A percentile compares a stretch with the other conserved stretches of the same genome.
Evolutionary conservation across 1,140 invertebrate species (phyloP).

Genomic region (Brachionus asplanchnoidis): DNA sequence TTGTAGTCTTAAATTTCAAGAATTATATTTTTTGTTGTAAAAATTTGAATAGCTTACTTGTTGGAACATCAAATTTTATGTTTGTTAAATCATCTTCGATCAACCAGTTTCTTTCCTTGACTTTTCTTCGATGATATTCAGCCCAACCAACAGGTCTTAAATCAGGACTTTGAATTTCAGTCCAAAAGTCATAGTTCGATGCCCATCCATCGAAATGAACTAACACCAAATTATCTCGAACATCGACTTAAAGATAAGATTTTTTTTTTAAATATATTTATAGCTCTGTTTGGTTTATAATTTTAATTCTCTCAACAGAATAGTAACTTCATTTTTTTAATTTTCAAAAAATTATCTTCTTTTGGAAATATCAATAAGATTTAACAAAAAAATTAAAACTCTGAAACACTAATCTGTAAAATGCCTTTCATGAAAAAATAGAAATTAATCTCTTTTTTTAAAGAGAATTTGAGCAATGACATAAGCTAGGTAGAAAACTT

Average conservation of each 20-base stretch:
- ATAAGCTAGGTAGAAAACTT: too few species aligned
- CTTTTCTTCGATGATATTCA: neutral
- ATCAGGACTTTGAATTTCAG: neutral
- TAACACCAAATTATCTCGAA: neutral
- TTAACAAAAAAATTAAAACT: too few species aligned
- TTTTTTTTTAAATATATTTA: neutral
- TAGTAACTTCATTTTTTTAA: too few species aligned
- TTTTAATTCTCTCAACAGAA: neutral
- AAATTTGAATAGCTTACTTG: neutral
- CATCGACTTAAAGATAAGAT: neutral
- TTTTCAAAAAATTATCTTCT: too few species aligned
- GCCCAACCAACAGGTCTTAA: neutral
- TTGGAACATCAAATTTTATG: neutral
- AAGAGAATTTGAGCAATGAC: too few species aligned
- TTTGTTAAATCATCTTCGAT: neutral
- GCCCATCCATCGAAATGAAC: conserved; percentile 13
- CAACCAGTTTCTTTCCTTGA: neutral
- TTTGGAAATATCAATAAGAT: too few species aligned
- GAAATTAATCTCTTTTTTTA: too few species aligned
- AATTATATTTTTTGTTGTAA: neutral
- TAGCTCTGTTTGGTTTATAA: neutral
- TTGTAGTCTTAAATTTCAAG: neutral
- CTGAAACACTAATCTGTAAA: too few species aligned
- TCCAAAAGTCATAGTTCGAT: neutral
- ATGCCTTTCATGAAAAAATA: too few species aligned